These are phyloP conservation scores for Pseudorectes ferrugineus DNA, from an alignment of 2,113 vertebrate species.

Conservation along the genomic window DNA sequence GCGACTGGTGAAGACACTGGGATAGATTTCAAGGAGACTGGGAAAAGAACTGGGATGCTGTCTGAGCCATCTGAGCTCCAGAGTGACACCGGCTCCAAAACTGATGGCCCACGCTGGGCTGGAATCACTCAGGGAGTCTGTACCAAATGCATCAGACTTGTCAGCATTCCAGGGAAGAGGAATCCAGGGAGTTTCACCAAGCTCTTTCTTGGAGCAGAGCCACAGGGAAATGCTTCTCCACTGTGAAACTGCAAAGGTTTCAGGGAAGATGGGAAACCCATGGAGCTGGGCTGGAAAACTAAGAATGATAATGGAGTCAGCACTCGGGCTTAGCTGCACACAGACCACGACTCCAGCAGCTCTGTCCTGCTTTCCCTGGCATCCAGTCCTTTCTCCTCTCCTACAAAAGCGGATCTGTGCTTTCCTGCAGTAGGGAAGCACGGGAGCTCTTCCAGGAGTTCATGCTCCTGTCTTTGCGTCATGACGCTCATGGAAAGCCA, in stretches of 20 bases:
- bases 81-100: background rate
- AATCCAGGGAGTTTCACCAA: background rate
- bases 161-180: background rate
- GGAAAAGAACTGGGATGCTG: background rate
- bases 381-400: background rate
- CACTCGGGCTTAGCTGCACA: background rate
- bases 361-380: background rate
- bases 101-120: background rate
- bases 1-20: background rate
- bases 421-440: background rate
- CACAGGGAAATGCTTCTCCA: background rate
- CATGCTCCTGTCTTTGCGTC: background rate
- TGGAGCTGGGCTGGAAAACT: background rate
- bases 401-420: background rate
- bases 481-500: background rate
- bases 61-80: background rate
- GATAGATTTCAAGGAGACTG: background rate
- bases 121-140: background rate
- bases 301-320: accelerated
- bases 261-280: background rate
- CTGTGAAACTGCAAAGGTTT: background rate
- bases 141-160: background rate
- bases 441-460: background rate
- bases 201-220: background rate
- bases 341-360: background rate